phyloP scores from a whole-genome alignment of 1,140 invertebrate genomes.

The Telenomus remus region DNA sequence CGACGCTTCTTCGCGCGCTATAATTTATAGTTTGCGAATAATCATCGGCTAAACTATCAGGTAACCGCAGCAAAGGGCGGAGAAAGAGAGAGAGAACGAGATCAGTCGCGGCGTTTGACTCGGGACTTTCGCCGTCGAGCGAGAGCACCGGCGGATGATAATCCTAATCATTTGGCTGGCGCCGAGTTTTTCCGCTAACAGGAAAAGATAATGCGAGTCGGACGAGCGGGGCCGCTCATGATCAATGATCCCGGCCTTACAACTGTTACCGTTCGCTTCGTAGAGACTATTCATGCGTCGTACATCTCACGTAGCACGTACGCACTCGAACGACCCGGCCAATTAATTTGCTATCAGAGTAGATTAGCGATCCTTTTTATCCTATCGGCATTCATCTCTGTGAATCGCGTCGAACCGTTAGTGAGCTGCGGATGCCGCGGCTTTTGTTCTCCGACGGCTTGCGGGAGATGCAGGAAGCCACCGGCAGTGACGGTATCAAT shows the following conservation, averaged over 20 bases:
- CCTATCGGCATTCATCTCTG: conserved; percentile 35
- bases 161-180: conserved; percentile 31
- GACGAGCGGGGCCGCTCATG: conserved; percentile 43
- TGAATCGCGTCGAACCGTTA: conserved; percentile 22
- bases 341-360: conserved; percentile 47
- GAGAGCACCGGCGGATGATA: conserved; percentile 4
- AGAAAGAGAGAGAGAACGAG: conserved; percentile 1
- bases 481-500: neutral
- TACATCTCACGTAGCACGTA: conserved; percentile 32
- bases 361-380: conserved; percentile 38
- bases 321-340: conserved; percentile 25
- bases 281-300: conserved; percentile 41
- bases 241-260: conserved; percentile 64
- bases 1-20: conserved; percentile 27
- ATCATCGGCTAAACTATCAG: conserved; percentile 24
- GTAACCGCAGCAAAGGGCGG: neutral
- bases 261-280: conserved; percentile 66
- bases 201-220: conserved; percentile 49
- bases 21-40: conserved; percentile 58
- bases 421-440: neutral
- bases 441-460: conserved; percentile 9
- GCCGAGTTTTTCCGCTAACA: conserved; percentile 41
- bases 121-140: conserved; percentile 17
- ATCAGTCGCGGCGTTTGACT: conserved; percentile 13
- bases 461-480: conserved; percentile 19